Evolutionary conservation across 1,140 invertebrate species (phyloP), one percentile per base, ranked within the genome.

Genomic region (Plutomurus gul): DNA sequence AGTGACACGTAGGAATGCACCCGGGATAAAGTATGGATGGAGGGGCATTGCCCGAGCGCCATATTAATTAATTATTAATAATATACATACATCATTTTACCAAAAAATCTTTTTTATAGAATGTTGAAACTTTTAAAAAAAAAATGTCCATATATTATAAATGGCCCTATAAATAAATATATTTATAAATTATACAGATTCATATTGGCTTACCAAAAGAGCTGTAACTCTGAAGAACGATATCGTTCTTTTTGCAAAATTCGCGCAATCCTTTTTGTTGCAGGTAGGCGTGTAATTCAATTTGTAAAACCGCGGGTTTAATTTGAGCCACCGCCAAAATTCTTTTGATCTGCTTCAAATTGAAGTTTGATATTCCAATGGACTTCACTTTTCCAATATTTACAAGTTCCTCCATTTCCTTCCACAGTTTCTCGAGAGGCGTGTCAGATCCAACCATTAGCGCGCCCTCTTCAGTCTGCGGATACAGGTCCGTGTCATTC

Each of bases 1-100:
- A 97, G 86, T 1, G 95, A 94, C 20, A 93, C 92, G 84, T 96
- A 97, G 0, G 93, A 94, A 22, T 37, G 43, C 20, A 40, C 18
- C 11, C 30, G n/a, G n/a, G n/a, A n/a, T n/a, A n/a, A n/a, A n/a
- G n/a, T n/a, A n/a, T n/a, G n/a, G n/a, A n/a, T n/a, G n/a, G n/a
- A n/a, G n/a, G n/a, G n/a, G n/a, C n/a, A n/a, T n/a, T n/a, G n/a
- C n/a, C n/a, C n/a, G n/a, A n/a, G n/a, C n/a, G n/a, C n/a, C n/a
- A n/a, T n/a, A n/a, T n/a, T n/a, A n/a, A n/a, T n/a, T n/a, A n/a
- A n/a, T n/a, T n/a, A n/a, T n/a, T n/a, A n/a, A n/a, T n/a, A n/a
- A n/a, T n/a, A n/a, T n/a, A n/a, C n/a, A n/a, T n/a, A n/a, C n/a
- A n/a, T n/a, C n/a, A n/a, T n/a, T n/a, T n/a, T n/a, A n/a, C n/a